A percentile compares a stretch with the other conserved stretches of the same genome.
Conservation (phyloP, 2,888 invertebrate species). For the Tholera decimalis region DNA sequence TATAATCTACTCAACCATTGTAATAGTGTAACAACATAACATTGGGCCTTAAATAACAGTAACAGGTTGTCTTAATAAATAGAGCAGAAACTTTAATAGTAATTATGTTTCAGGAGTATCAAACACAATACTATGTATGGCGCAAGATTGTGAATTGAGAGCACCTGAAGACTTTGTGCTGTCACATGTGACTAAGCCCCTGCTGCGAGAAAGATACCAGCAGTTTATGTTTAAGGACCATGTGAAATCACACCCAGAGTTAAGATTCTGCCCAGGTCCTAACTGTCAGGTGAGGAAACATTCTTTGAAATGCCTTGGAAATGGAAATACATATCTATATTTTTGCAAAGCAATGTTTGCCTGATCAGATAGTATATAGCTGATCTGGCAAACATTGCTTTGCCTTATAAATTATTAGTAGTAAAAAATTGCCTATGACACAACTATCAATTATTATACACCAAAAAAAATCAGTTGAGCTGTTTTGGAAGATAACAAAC, state of each 20-base stretch:
- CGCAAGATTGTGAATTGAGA: slow-evolving; percentile 97
- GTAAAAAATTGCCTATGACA: too few species aligned
- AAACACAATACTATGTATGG: slow-evolving; percentile 99
- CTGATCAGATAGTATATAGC: too few species aligned
- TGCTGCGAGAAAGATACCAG: slow-evolving; percentile 97
- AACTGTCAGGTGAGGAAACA: slow-evolving; percentile 95
- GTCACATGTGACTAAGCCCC: slow-evolving; percentile 95
- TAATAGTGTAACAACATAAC: neutral
- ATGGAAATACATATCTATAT: neutral
- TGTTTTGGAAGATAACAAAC: too few species aligned
- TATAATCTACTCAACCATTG: neutral
- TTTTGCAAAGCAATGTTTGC: too few species aligned
- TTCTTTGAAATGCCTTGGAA: neutral
- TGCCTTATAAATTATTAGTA: too few species aligned
- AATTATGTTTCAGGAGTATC: slow-evolving; percentile 91
- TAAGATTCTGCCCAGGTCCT: slow-evolving; percentile 98
- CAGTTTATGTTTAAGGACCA: slow-evolving; percentile 99
- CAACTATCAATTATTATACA: too few species aligned
- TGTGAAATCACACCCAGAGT: slow-evolving; percentile 97
- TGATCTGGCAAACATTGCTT: too few species aligned
- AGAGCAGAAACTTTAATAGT: neutral
- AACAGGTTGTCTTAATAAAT: neutral
- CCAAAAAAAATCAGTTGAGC: too few species aligned
- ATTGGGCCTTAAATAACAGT: neutral
- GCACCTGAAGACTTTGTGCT: slow-evolving; percentile 99